Evolutionary conservation across 2,113 vertebrate species (phyloP).

Genomic region (Pangasianodon hypophthalmus): DNA sequence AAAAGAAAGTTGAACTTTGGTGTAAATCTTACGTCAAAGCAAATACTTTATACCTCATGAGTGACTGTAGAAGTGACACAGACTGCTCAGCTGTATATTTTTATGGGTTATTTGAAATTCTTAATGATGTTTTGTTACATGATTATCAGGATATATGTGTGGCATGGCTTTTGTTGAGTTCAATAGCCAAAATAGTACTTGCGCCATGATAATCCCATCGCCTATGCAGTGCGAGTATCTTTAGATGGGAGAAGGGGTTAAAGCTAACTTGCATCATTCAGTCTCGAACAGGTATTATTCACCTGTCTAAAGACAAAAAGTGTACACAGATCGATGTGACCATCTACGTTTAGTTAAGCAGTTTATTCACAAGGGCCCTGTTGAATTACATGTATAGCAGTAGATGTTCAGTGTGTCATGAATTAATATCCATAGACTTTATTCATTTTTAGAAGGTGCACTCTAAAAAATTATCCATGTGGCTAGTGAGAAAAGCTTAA

Average conservation of each 20-base stretch:
- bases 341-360: background rate
- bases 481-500: too few species aligned
- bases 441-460: background rate
- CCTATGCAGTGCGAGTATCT: slow-evolving; percentile 35
- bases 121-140: background rate
- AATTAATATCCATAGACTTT: background rate
- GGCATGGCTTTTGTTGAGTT: background rate
- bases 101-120: background rate
- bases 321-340: background rate
- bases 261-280: slow-evolving; percentile 62
- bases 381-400: background rate
- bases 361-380: background rate
- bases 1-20: background rate
- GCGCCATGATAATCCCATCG: slow-evolving; percentile 45
- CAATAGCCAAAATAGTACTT: slow-evolving; percentile 26
- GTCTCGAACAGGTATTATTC: slow-evolving; percentile 43
- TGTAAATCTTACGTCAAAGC: background rate
- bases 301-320: slow-evolving; percentile 10
- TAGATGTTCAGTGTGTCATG: background rate
- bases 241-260: slow-evolving; percentile 61
- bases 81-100: background rate
- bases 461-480: too few species aligned
- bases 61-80: background rate
- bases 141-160: background rate
- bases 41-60: background rate